Evolutionary conservation across 2,888 invertebrate species (phyloP), one percentile per base, ranked within the genome.

Genomic region (Hypercompe scribonia): DNA sequence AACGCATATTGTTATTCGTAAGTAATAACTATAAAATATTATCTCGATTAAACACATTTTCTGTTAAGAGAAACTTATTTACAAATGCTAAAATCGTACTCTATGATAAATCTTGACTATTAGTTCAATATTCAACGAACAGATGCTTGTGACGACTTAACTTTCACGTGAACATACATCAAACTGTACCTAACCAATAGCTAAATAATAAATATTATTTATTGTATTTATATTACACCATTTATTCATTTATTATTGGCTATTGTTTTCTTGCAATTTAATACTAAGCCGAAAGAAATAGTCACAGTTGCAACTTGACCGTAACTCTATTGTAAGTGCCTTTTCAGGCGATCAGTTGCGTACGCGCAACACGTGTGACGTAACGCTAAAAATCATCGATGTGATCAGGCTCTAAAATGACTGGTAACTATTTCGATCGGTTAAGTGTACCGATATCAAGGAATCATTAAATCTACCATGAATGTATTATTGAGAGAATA

Each of bases 221-320:
- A 11, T 36, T 15, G 15, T 54, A 50, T 67, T 67, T 33, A 42
- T 42, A 70, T 8, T 46, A 31, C 46, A 28, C 31, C 31, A 13
- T 69, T 31, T 28, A 61, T 69, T 61, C 65, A 15, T 68, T 42
- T 61, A 61, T 54, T 54, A 28, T 58, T 61, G 21, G 69, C 63
- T 70, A 46, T 70, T 70, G 46, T 64, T 70, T 68, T 50, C 50
- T n/a, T 68, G 18, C 68, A n/a, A 54, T 68, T 68, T n/a, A 68
- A 15, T 68, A 34, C n/a, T 28, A 34, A 1, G n/a, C 68, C 50
- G 21, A n/a, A 33, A 68, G 68, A 54, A 68, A 68, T 54, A 68
- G 68, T 68, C 54, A 34, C 61, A 31, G 18, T 31, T 61, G 2
- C 31, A 58, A 28, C 28, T 54, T 54, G 54, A 11, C 54, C 58